Evolutionary conservation across 1,140 invertebrate genomes (phyloP).

Genomic region (Pseudomyrmex cubaensis): DNA sequence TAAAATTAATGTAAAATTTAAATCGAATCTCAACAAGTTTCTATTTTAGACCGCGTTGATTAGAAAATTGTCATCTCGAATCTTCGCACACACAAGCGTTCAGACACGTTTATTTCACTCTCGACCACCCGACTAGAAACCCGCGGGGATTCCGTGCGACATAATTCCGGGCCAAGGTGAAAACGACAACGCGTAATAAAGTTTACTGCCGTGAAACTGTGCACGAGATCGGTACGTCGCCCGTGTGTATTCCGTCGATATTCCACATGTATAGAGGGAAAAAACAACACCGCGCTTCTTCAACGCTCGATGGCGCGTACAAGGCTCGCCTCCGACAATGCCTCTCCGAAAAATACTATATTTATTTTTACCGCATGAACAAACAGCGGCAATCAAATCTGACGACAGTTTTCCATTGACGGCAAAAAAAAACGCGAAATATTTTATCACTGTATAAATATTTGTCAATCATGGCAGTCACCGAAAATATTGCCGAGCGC

Average conservation of each 20-base stretch:
- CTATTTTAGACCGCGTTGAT: not conserved
- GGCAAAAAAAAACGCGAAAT: not conserved
- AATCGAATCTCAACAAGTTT: too few relatives aligned
- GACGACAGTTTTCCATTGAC: slow-evolving; percentile 20
- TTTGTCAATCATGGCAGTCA: not conserved
- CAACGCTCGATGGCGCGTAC: not conserved
- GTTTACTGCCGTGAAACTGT: slow-evolving; percentile 36
- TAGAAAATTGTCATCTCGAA: not conserved
- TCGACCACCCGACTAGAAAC: not conserved
- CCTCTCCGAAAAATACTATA: slow-evolving; percentile 22
- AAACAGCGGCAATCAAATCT: slow-evolving; percentile 2
- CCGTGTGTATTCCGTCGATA: not conserved
- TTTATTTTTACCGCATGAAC: slow-evolving; percentile 8
- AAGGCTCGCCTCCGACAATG: not conserved
- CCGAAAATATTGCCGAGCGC: not conserved
- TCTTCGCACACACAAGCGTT: not conserved
- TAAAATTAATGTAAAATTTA: too few relatives aligned
- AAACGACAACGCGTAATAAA: slow-evolving; percentile 62
- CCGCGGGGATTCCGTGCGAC: not conserved
- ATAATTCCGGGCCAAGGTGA: slow-evolving; percentile 35
- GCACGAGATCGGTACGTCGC: not conserved
- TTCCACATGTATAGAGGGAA: not conserved
- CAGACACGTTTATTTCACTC: slow-evolving; percentile 1
- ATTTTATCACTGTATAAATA: slow-evolving; percentile 4
- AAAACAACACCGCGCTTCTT: not conserved